Evolutionary conservation across 2,113 vertebrate genomes (phyloP).

Genomic region (Apistogramma diplotaenia): DNA sequence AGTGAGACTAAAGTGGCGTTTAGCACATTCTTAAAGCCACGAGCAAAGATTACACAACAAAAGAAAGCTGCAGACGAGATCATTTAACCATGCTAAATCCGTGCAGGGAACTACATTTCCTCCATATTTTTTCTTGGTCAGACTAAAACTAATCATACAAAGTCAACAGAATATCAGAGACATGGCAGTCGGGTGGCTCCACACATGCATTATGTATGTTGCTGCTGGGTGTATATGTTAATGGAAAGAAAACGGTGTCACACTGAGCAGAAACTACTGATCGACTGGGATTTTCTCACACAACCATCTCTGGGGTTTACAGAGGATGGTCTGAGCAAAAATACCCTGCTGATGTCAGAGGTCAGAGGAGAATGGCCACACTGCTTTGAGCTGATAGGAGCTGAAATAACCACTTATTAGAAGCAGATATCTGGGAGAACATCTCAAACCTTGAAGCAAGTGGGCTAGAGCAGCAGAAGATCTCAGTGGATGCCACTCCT

Average conservation of each 20-base stretch:
- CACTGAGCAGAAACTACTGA: neutral
- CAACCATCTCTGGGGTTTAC: too few relatives aligned
- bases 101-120: neutral
- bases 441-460: too few relatives aligned
- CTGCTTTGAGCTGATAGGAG: too few relatives aligned
- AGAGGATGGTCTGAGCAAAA: too few relatives aligned
- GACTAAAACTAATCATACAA: neutral
- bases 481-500: too few relatives aligned
- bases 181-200: neutral
- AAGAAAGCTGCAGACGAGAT: neutral
- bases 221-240: neutral
- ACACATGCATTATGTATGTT: neutral
- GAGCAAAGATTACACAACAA: neutral
- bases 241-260: neutral
- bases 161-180: neutral
- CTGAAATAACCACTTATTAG: too few relatives aligned
- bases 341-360: too few relatives aligned
- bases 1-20: neutral
- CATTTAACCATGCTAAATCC: neutral
- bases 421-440: too few relatives aligned
- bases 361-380: too few relatives aligned
- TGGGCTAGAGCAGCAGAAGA: too few relatives aligned
- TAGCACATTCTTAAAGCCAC: neutral
- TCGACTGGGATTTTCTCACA: too few relatives aligned
- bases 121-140: neutral